Conservation (phyloP, 2,113 vertebrate genomes). For the Ursus arctos region DNA sequence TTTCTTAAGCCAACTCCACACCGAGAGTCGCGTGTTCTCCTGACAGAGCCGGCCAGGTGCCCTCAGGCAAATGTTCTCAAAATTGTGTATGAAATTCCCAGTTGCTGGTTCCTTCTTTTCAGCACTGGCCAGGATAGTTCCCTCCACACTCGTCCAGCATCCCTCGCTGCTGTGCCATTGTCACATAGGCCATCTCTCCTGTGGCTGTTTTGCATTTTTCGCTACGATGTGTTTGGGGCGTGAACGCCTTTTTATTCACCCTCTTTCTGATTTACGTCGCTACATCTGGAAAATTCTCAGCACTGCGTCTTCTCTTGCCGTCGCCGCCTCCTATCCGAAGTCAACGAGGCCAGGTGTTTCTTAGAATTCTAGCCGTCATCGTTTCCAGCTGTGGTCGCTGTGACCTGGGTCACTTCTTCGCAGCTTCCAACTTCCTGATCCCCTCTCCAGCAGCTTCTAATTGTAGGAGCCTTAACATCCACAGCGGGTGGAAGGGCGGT, state of each 20-base stretch:
- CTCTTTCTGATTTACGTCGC: neutral
- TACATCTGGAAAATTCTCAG: neutral
- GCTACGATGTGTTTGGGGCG: too few species aligned
- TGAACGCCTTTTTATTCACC: neutral
- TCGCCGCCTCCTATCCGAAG: neutral
- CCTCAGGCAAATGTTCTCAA: neutral
- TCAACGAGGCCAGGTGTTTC: neutral
- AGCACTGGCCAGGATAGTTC: neutral
- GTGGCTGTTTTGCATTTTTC: neutral
- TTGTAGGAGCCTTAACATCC: neutral
- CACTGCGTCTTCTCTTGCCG: neutral
- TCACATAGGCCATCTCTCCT: neutral
- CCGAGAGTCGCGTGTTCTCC: neutral
- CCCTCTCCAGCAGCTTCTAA: neutral
- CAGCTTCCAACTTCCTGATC: neutral
- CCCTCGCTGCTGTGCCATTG: neutral
- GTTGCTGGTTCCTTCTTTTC: neutral
- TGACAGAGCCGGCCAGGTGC: neutral
- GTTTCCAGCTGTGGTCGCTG: neutral
- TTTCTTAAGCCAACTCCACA: neutral
- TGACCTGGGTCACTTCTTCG: neutral
- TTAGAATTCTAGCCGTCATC: neutral
- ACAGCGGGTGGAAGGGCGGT: neutral
- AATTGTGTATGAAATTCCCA: neutral
- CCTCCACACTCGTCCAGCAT: accelerated